These are phyloP conservation scores for Tinamus guttatus DNA, from an alignment of 2,113 vertebrate species.

Conservation along the genomic window DNA sequence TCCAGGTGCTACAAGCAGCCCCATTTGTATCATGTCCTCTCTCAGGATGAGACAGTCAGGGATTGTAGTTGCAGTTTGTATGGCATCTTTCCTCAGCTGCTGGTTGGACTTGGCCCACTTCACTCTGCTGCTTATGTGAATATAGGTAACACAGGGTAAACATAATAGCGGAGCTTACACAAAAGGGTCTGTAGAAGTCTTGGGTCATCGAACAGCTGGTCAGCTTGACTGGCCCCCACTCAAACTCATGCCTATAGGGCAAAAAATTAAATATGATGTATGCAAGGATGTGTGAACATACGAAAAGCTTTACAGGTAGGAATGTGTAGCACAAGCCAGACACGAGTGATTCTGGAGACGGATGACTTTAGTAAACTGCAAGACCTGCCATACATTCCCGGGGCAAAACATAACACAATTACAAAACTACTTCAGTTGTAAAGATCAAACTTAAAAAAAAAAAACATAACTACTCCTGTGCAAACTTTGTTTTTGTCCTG, in stretches of 20 bases:
- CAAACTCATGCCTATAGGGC: not conserved
- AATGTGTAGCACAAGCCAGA: not conserved
- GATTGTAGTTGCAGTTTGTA: not conserved
- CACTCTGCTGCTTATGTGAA: not conserved
- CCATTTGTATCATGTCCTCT: not conserved
- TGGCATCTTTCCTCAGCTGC: not conserved
- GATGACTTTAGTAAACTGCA: not conserved
- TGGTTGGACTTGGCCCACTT: not conserved
- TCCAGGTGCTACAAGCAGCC: not conserved
- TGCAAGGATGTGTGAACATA: not conserved
- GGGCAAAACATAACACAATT: not conserved
- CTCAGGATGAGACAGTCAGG: not conserved
- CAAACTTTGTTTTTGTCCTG: not conserved
- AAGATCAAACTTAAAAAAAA: not conserved
- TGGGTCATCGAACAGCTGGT: not conserved
- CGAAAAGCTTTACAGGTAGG: not conserved
- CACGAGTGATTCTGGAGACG: not conserved
- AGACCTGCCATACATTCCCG: not conserved
- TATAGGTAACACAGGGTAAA: not conserved
- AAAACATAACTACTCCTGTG: not conserved
- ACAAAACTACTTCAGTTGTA: not conserved
- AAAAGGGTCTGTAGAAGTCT: not conserved
- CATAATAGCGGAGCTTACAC: not conserved
- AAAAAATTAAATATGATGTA: not conserved
- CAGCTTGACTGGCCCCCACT: not conserved